Percentiles rank a stretch among this genome's conserved stretches.
Evolutionary conservation across 2,113 vertebrate species (phyloP).

Genomic region (Sula dactylatra): DNA sequence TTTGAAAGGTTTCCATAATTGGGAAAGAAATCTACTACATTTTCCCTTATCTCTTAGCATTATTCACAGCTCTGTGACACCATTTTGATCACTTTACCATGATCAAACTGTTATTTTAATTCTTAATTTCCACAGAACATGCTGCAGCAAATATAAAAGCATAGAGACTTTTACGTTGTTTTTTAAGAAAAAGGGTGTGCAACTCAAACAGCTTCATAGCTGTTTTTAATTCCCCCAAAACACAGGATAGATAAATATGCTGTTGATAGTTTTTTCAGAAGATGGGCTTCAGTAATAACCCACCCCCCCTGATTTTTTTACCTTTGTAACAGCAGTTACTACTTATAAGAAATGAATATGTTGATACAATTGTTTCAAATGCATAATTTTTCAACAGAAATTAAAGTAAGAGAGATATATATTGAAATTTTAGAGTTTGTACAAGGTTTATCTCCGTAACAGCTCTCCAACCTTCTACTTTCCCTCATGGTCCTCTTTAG

Average conservation of each 20-base stretch:
- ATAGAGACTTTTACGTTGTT: not conserved
- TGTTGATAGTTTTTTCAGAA: not conserved
- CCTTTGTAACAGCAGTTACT: not conserved
- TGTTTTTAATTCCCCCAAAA: not conserved
- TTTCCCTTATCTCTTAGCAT: not conserved
- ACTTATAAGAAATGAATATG: not conserved
- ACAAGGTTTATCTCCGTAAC: not conserved
- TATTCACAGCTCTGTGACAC: not conserved
- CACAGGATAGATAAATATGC: not conserved
- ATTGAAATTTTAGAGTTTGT: not conserved
- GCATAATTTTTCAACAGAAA: not conserved
- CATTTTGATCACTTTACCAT: not conserved
- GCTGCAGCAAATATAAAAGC: not conserved
- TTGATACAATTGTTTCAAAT: not conserved
- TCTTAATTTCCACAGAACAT: not conserved
- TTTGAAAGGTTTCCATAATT: not conserved
- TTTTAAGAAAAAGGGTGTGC: not conserved
- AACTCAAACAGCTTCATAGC: not conserved
- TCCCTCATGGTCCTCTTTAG: not conserved
- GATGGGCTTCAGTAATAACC: not conserved
- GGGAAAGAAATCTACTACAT: not conserved
- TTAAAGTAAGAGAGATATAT: not conserved
- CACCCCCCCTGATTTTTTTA: not conserved
- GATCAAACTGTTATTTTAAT: not conserved
- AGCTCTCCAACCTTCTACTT: not conserved